Evolutionary conservation across 2,888 invertebrate species (phyloP).

Genomic region (Teleiodes luculella): DNA sequence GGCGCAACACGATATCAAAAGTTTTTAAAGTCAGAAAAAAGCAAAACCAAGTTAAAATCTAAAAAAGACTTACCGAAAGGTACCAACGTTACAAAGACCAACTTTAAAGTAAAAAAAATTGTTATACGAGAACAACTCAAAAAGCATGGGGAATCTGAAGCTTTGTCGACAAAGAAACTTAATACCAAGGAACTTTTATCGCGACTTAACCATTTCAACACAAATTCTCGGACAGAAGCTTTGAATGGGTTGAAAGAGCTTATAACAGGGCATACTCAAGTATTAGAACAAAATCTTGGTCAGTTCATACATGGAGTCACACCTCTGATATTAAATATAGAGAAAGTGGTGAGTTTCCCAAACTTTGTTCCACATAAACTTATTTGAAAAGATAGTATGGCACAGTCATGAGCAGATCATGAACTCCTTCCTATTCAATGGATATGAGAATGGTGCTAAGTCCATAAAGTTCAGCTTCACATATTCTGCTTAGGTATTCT

Average conservation of each 20-base stretch:
- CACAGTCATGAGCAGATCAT: no score
- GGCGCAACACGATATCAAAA: constrained; percentile 83
- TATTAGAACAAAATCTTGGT: constrained; percentile 79
- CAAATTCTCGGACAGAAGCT: constrained; percentile 82
- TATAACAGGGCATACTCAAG: constrained; percentile 46
- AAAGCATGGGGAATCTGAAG: constrained; percentile 72
- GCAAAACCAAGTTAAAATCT: constrained; percentile 92
- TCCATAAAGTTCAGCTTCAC: neutral
- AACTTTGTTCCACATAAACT: no score
- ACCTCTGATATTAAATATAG: constrained; percentile 85
- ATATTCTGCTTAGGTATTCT: no score
- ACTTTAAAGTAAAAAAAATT: constrained; percentile 93
- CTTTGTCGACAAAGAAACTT: constrained; percentile 82
- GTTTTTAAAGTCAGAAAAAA: constrained; percentile 88
- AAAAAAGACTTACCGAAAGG: constrained; percentile 90
- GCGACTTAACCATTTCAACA: constrained; percentile 87
- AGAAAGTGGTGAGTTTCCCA: constrained; percentile 72
- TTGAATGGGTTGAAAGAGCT: constrained; percentile 80
- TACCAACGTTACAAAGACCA: constrained; percentile 91
- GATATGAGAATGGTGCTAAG: no score
- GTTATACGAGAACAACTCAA: constrained; percentile 87
- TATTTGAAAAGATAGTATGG: no score
- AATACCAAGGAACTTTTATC: constrained; percentile 84
- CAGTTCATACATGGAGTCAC: constrained; percentile 83
- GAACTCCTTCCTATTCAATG: no score